Percentiles rank a stretch among this genome's conserved stretches.
Evolutionary conservation across 2,797 vertebrate species (phyloP).

Genomic region (Gadopsis bispinosus): DNA sequence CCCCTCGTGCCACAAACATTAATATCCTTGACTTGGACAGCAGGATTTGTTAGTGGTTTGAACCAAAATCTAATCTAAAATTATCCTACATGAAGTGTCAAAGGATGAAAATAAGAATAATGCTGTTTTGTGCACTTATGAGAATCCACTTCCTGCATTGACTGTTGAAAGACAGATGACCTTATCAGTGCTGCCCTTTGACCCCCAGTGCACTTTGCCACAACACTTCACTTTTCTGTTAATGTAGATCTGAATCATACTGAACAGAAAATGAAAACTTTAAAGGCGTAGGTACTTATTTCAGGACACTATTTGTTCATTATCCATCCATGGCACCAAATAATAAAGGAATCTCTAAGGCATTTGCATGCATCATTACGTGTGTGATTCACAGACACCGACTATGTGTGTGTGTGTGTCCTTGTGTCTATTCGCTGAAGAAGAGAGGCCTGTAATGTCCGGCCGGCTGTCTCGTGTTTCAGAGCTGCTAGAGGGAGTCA

Average conservation of each 20-base stretch:
- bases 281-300: too few species aligned
- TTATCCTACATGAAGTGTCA: not conserved
- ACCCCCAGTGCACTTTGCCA: slow-evolving; percentile 17
- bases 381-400: slow-evolving; percentile 21
- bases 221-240: not conserved
- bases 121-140: not conserved
- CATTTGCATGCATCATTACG: slow-evolving; percentile 30
- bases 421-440: slow-evolving; percentile 18
- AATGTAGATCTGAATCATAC: not conserved
- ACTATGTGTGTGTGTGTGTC: not conserved
- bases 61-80: not conserved
- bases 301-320: slow-evolving; percentile 2
- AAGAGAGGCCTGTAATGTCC: slow-evolving; percentile 51
- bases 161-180: slow-evolving; percentile 28
- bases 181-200: slow-evolving; percentile 40
- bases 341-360: slow-evolving; percentile 37
- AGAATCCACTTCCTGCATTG: slow-evolving; percentile 15
- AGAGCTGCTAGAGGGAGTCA: slow-evolving; percentile 51
- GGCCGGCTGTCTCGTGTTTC: slow-evolving; percentile 63
- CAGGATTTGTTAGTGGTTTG: not conserved
- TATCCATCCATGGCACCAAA: slow-evolving; percentile 21
- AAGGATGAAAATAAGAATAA: not conserved
- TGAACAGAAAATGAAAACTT: not conserved
- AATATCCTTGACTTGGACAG: not conserved
- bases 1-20: not conserved